Conservation (phyloP, 92 coral and sea anemone species). For the Epizoanthus rinbou region DNA sequence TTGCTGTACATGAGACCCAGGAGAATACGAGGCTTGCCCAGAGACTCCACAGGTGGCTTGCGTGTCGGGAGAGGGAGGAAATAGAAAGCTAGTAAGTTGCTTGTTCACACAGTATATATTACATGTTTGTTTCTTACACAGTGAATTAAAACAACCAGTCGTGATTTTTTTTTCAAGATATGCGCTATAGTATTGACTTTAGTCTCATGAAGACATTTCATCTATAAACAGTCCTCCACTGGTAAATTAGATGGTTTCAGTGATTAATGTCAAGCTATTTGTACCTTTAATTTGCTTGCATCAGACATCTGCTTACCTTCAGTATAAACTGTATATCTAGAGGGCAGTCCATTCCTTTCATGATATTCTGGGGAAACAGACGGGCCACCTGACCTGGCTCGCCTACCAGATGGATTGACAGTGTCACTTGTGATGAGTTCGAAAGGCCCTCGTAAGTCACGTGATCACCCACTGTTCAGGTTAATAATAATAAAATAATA, state of each 20-base stretch:
- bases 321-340: slow-evolving; percentile 83
- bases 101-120: no score
- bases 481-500: no score
- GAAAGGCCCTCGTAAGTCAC: slow-evolving; percentile 81
- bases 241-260: no score
- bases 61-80: background rate
- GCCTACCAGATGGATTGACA: slow-evolving; percentile 90
- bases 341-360: slow-evolving; percentile 92
- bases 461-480: slow-evolving; percentile 68
- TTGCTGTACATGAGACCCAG: slow-evolving; percentile 97
- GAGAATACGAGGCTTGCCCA: slow-evolving; percentile 81
- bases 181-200: no score
- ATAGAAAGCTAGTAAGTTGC: background rate
- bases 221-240: no score
- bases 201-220: no score
- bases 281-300: background rate
- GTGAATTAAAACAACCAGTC: no score
- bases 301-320: slow-evolving; percentile 56
- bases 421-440: slow-evolving; percentile 72
- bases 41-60: slow-evolving; percentile 80
- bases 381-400: slow-evolving; percentile 87
- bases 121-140: no score
- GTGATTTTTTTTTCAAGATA: no score
- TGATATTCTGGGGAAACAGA: slow-evolving; percentile 90
- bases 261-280: no score